Conservation (phyloP, 2,888 invertebrate genomes). For the Megastigmus dorsalis region DNA sequence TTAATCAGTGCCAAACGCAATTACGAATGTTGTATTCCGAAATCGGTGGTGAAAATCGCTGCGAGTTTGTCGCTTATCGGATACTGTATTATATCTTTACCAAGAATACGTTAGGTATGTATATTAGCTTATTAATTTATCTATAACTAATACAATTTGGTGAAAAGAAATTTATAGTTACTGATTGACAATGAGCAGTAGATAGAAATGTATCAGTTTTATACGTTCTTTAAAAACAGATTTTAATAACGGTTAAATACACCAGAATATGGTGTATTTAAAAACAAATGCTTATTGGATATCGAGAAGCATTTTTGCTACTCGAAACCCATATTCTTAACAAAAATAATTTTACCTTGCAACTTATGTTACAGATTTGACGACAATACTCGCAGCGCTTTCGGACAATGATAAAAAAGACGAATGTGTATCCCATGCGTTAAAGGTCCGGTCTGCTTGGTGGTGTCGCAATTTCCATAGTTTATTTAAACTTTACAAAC, state of each 20-base stretch:
- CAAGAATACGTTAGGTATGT: conserved; percentile 94
- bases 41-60: conserved; percentile 83
- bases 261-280: too few relatives aligned
- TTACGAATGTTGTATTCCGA: conserved; percentile 94
- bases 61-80: conserved; percentile 97
- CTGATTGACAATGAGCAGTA: too few relatives aligned
- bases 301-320: too few relatives aligned
- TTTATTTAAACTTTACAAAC: conserved; percentile 92
- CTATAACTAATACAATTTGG: too few relatives aligned
- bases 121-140: background rate
- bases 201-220: too few relatives aligned
- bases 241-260: too few relatives aligned
- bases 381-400: conserved; percentile 90
- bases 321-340: too few relatives aligned
- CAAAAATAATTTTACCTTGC: conserved; percentile 56
- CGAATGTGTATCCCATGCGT: conserved; percentile 88
- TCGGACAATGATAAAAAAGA: conserved; percentile 86
- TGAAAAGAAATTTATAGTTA: too few relatives aligned
- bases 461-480: conserved; percentile 92
- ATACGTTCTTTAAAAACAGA: too few relatives aligned
- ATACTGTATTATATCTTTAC: conserved; percentile 98
- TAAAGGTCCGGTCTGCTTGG: conserved; percentile 94
- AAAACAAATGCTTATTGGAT: too few relatives aligned
- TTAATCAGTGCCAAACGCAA: conserved; percentile 99
- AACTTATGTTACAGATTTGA: conserved; percentile 91